Conservation (phyloP, 2,113 vertebrate species). For the Acrocephalus arundinaceus region DNA sequence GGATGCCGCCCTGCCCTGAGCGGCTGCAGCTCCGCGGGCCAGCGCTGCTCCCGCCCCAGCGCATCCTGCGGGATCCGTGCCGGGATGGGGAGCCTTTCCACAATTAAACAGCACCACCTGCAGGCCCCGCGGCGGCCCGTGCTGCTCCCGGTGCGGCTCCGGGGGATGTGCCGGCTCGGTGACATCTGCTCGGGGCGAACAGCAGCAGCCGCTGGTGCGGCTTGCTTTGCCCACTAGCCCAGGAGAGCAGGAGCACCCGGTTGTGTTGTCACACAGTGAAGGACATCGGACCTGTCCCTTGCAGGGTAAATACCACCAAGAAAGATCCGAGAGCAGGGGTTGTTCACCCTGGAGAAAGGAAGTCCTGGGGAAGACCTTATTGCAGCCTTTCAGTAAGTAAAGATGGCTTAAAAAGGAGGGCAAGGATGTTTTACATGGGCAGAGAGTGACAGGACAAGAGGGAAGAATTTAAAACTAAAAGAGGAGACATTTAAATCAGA, state of each 20-base stretch:
- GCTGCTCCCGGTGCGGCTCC: rapidly evolving
- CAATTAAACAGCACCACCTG: conserved; percentile 52
- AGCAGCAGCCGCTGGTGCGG: rapidly evolving
- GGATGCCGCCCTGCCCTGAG: too few relatives aligned
- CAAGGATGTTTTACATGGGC: too few relatives aligned
- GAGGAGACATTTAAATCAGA: not conserved
- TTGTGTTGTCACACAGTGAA: rapidly evolving
- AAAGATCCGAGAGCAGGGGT: not conserved
- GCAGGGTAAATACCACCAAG: not conserved
- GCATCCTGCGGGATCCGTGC: rapidly evolving
- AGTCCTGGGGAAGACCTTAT: not conserved
- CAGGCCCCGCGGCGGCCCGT: not conserved
- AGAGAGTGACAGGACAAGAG: too few relatives aligned
- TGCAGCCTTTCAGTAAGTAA: not conserved
- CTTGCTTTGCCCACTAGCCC: not conserved
- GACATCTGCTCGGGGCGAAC: rapidly evolving
- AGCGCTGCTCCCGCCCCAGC: too few relatives aligned
- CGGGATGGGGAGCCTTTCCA: not conserved
- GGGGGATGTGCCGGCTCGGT: rapidly evolving
- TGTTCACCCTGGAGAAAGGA: not conserved
- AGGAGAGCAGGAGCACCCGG: rapidly evolving
- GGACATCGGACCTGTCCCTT: not conserved
- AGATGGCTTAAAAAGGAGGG: not conserved
- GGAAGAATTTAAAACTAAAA: too few relatives aligned
- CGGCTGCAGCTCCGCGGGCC: not conserved